Conservation (phyloP, 2,888 invertebrate species). For the Arenicola marina region DNA sequence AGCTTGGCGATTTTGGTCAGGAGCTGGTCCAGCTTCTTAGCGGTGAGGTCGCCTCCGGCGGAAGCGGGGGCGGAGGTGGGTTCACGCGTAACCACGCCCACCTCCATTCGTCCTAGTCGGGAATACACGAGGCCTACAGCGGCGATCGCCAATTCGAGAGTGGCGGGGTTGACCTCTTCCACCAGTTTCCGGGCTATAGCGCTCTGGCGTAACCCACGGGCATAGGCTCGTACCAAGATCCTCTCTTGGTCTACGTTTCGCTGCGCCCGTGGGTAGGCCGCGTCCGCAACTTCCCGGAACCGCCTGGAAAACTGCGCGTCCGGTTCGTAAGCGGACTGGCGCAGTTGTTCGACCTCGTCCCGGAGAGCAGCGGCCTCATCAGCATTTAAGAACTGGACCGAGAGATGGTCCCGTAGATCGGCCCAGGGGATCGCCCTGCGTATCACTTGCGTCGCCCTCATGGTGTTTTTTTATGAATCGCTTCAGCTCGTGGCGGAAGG, state of each 20-base stretch:
- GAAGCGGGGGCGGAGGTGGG: too few species aligned
- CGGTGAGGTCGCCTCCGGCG: neutral
- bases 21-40: neutral
- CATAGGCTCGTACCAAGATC: slow-evolving; percentile 5
- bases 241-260: slow-evolving; percentile 8
- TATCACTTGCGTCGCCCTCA: neutral
- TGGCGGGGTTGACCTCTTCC: neutral
- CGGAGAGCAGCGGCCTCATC: slow-evolving; percentile 6
- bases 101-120: neutral
- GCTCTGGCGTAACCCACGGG: neutral
- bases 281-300: slow-evolving; percentile 8
- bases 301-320: neutral
- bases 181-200: neutral
- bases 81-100: neutral
- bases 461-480: too few species aligned
- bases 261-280: slow-evolving; percentile 4
- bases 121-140: neutral
- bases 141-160: neutral
- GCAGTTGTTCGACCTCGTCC: neutral
- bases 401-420: neutral
- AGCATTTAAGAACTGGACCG: neutral
- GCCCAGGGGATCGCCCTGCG: slow-evolving; percentile 5
- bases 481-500: too few species aligned
- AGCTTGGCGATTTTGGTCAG: neutral
- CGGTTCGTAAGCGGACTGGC: slow-evolving; percentile 1